Base-by-base conservation (phyloP, 2,888 invertebrate species). In the Iselma pallidipennis region DNA sequence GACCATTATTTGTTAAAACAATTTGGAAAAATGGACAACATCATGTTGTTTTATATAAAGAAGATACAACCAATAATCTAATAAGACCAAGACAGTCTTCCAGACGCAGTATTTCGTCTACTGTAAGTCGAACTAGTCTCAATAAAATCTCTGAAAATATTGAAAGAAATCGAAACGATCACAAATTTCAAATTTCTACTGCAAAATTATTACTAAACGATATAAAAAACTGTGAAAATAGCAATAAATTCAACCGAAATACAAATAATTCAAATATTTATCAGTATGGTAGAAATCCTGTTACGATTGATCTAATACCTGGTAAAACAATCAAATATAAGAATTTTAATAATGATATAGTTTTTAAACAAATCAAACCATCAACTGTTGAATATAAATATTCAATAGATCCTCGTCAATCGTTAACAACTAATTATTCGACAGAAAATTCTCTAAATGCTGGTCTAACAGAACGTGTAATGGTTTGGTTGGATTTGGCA, bases 401-500 rank as follows among this genome's bases (percentile, higher is more conserved):
- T 28, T 49, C 49, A 49, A 28, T 3, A 10, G 21, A 49, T 49
- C 7, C 25, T 26, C 1, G 7, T 10, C 16, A 50, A 16, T 25
- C 28, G 10, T 14, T 29, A 28, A 28, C 19, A 51, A 12, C 4
- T 51, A 9, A n/a, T 12, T 14, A 28, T 28, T 10, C 28, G 14
- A 16, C 0, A 28, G 1, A 51, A 4, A 26, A 25, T 14, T 6
- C 6, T 28, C 14, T 26, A 16, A 52, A 33, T 23, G 2, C 19
- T 1, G 31, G 21, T 53, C 31, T 53, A 31, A 33, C 31, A 0
- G 91, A 91, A 62, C 83, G 91, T 52, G 91, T 92, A 0, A 80
- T 91, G 0, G 89, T 91, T 71, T 92, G 92, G 92, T 74, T 92
- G 68, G 91, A 91, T 75, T 80, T 91, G 56, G 90, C 90, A 0